A percentile compares a stretch with the other conserved stretches of the same genome.
Conservation (phyloP, 2,113 vertebrate species). For the Sinocyclocheilus anshuiensis region DNA sequence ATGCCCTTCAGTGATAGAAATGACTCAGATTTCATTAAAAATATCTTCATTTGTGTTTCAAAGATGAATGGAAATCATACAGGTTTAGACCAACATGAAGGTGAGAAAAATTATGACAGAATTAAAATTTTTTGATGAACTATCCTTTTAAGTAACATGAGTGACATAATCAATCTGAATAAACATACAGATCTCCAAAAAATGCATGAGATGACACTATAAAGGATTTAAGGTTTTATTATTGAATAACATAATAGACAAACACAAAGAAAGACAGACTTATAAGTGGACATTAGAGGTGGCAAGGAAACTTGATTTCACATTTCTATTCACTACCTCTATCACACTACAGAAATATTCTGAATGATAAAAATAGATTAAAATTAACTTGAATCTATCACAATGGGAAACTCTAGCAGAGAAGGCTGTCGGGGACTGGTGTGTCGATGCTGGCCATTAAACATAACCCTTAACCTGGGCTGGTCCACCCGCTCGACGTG, state of each 20-base stretch:
- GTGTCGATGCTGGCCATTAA: constrained; percentile 59
- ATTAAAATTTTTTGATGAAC: neutral
- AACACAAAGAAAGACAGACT: constrained; percentile 63
- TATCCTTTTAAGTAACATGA: neutral
- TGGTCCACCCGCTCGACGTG: constrained; percentile 71
- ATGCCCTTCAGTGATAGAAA: neutral
- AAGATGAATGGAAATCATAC: neutral
- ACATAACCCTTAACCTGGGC: constrained; percentile 81
- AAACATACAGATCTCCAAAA: neutral
- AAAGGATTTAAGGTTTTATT: constrained; percentile 70
- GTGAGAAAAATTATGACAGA: neutral
- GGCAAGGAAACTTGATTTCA: constrained; percentile 69
- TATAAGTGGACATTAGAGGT: constrained; percentile 66
- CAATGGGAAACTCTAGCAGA: constrained; percentile 65
- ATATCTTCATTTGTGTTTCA: neutral
- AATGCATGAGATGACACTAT: neutral
- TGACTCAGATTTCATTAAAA: neutral
- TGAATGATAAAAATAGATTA: constrained; percentile 66
- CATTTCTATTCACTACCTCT: constrained; percentile 63
- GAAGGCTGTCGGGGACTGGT: constrained; percentile 50
- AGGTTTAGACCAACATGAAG: neutral
- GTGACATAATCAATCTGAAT: neutral
- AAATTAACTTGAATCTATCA: constrained; percentile 75
- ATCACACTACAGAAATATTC: constrained; percentile 53
- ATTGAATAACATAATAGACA: constrained; percentile 67